A percentile compares a stretch with the other conserved stretches of the same genome.
phyloP scores from a whole-genome alignment of 2,888 invertebrate species.

The Nebria brevicollis region DNA sequence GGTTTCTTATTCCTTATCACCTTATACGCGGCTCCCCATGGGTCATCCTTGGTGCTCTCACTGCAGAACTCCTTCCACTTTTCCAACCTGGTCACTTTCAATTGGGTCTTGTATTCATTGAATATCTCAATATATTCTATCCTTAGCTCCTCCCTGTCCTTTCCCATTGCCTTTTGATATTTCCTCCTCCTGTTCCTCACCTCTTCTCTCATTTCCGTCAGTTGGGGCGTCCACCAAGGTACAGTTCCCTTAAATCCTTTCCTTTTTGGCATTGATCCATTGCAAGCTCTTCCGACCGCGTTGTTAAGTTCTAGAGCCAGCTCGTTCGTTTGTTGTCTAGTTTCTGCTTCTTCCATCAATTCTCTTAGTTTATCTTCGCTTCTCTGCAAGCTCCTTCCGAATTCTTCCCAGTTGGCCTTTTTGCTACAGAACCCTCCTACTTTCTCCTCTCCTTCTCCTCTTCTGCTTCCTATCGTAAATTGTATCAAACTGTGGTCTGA shows the following conservation, averaged over 20 bases:
- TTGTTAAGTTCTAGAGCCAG: conserved; percentile 26
- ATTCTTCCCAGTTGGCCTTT: background rate
- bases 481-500: background rate
- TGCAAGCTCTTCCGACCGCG: conserved; percentile 26
- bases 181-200: conserved; percentile 14
- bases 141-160: background rate
- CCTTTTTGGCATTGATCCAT: conserved; percentile 29
- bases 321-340: background rate
- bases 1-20: conserved; percentile 14
- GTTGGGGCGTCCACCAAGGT: conserved; percentile 48
- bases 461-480: background rate
- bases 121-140: background rate
- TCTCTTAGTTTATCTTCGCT: background rate
- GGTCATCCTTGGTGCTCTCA: conserved; percentile 28
- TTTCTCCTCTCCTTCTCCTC: conserved; percentile 5
- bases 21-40: conserved; percentile 46
- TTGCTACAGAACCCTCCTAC: background rate
- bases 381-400: background rate
- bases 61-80: conserved; percentile 45
- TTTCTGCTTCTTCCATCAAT: background rate
- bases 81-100: conserved; percentile 12
- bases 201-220: conserved; percentile 22
- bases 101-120: conserved; percentile 2
- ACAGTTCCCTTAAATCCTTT: conserved; percentile 27
- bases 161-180: conserved; percentile 9